Conservation (phyloP, 2,797 vertebrate species). For the Poeciliopsis presidionis region DNA sequence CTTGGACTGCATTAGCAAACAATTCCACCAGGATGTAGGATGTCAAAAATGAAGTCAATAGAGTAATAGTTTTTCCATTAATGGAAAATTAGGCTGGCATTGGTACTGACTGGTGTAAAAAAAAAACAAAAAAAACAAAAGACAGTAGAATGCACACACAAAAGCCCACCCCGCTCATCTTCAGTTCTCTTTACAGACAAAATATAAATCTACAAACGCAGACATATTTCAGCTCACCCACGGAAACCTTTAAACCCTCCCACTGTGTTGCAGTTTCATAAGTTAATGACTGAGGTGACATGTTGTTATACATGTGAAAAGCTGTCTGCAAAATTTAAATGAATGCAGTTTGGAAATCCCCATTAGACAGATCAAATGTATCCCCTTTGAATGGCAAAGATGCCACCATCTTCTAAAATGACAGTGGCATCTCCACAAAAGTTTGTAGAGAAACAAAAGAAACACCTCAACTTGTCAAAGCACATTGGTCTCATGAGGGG, state of each 20-base stretch:
- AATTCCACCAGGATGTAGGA: not conserved
- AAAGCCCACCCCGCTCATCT: conserved; percentile 39
- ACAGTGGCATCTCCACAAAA: not conserved
- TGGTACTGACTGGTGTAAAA: conserved; percentile 30
- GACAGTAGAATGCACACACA: conserved; percentile 51
- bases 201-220: conserved; percentile 48
- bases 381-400: not conserved
- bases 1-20: not conserved
- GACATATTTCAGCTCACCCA: conserved; percentile 41
- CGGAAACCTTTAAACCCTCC: not conserved
- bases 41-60: conserved; percentile 19
- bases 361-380: not conserved
- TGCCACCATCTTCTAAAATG: not conserved
- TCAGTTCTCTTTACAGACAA: conserved; percentile 44
- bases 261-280: not conserved
- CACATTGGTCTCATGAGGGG: not conserved
- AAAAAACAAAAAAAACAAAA: conserved; percentile 39
- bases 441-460: not conserved
- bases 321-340: not conserved
- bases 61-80: conserved; percentile 10
- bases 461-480: not conserved
- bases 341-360: not conserved
- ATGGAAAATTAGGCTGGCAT: conserved; percentile 52
- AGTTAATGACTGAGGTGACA: not conserved
- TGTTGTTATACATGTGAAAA: not conserved